Evolutionary conservation across 2,797 vertebrate genomes (phyloP), one percentile per base, ranked within the genome.

Genomic region (Cetoscarus ocellatus): DNA sequence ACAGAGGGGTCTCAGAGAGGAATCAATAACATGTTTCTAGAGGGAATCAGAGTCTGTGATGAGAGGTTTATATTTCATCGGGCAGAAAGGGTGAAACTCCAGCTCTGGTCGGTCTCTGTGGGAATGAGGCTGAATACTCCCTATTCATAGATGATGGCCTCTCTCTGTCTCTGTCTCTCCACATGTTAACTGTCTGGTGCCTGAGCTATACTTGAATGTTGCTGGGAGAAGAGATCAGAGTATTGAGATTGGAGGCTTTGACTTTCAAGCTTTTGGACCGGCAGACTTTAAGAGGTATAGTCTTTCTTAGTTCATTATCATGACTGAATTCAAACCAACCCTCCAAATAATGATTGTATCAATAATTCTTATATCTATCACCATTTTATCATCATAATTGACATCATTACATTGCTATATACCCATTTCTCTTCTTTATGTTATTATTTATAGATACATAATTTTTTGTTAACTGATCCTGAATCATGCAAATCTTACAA

Each of bases 81-180:
- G 73, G 62, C 74, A 84, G 85, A 81, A 82, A 1, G 67, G 79
- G 42, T 88, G 91, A 90, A 91, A 90, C 84, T 82, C 82, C 83
- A 85, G 77, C 79, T 80, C 66, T 10, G 77, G 64, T 49, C 63
- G 10, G 74, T 83, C 85, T 86, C 86, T 73, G 81, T 68, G 86
- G 86, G 79, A 79, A 68, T 68, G 81, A 82, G 53, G 62, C 65
- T 89, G 83, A 88, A 87, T 88, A 73, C 80, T 79, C 67, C 59
- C 75, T 75, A 84, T 86, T 88, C 84, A 84, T 75, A 48, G 60
- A 76, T 58, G 62, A 71, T 56, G 12, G 35, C 7, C 73, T 45
- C 63, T 61, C 66, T 61, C 69, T 40, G 36, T 50, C 48, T 44
- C 0, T 77, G 56, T 78, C 3, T 36, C 70, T 35, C 48, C 54